Evolutionary conservation across 2,113 vertebrate genomes (phyloP), one percentile per base, ranked within the genome.

Genomic region (Pithys albifrons): DNA sequence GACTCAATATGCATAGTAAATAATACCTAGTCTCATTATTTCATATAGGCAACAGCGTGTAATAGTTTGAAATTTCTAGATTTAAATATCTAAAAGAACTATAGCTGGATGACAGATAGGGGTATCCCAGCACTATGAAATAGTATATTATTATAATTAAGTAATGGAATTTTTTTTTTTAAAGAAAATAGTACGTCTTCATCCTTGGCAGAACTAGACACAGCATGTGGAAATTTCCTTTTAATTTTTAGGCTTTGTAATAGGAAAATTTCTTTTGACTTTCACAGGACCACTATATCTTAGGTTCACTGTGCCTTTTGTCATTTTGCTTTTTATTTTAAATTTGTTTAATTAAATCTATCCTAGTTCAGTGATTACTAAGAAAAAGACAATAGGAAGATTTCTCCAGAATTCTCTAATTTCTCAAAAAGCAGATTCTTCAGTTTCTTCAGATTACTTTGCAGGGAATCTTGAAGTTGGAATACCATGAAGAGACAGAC

Each of bases 201-300:
- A 6, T 46, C 3, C 10, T 45, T 29, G 13, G 5, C 20, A 73
- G 28, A 74, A 35, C 9, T 33, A 33, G 18, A 43, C 5, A 46
- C 1, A 69, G 0, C 2, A 74, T 12, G 7, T n/a, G 15, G 22
- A 49, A 22, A 35, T 49, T 76, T 73, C 7, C 29, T 77, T 67
- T 48, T 58, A 4, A 10, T 33, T 58, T 67, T 64, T 69, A 73
- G 3, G 0, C 2, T 81, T 76, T 58, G 1, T 15, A 59, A 54
- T 41, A 46, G 41, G 52, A 33, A 4, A 1, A 3, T 1, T 37
- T 4, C 0, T 57, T 75, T 58, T 52, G 7, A 35, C 8, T 57
- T 72, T 77, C n/a, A 45, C 2, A 31, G 2, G 5, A 39, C 45
- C 9, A 7, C 19, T 67, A 24, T 29, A n/a, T 43, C 22, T 49